Conservation (phyloP, 2,113 vertebrate species). For the Thamnophis sirtalis region DNA sequence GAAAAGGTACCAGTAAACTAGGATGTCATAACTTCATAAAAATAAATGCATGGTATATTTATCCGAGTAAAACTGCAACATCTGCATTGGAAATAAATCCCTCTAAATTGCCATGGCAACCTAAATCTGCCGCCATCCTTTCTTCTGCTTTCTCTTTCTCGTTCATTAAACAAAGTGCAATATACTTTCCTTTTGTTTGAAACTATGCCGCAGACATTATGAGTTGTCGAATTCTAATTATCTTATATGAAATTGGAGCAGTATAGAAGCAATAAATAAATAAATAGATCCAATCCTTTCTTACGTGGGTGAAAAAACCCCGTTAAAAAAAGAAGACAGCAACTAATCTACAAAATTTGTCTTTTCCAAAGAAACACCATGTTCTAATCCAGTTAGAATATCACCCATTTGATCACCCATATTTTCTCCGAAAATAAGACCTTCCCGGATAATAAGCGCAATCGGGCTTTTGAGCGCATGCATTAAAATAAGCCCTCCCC, state of each 20-base stretch:
- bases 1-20: not conserved
- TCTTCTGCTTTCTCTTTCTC: not conserved
- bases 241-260: not conserved
- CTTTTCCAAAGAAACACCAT: not conserved
- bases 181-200: not conserved
- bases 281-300: not conserved
- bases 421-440: too few species aligned
- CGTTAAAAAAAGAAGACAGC: not conserved
- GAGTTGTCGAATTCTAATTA: not conserved
- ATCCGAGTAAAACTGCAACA: not conserved
- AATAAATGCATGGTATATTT: not conserved
- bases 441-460: too few species aligned
- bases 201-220: not conserved
- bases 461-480: too few species aligned
- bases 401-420: not conserved
- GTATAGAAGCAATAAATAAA: not conserved
- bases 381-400: not conserved
- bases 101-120: constrained; percentile 4
- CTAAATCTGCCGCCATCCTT: not conserved
- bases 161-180: not conserved
- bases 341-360: not conserved
- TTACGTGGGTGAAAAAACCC: not conserved
- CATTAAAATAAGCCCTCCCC: too few species aligned
- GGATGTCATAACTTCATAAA: not conserved
- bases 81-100: not conserved